Evolutionary conservation across 1,140 invertebrate species (phyloP).

Genomic region (Nomia melanderi): DNA sequence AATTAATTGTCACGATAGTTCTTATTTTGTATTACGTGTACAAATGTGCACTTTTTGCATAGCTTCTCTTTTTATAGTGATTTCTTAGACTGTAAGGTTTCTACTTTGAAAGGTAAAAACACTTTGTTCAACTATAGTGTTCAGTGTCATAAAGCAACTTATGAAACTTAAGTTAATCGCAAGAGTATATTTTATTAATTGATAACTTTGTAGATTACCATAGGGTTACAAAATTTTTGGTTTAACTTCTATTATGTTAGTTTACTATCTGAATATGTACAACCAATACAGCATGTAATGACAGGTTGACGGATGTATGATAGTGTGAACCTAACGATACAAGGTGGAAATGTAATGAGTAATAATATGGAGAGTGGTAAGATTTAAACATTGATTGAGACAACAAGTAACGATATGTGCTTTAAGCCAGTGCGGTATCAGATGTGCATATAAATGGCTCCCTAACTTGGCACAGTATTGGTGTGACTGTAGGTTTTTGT

Average conservation of each 20-base stretch:
- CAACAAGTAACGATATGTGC: conserved; percentile 57
- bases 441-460: conserved; percentile 59
- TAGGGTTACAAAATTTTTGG: conserved; percentile 60
- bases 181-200: conserved; percentile 47
- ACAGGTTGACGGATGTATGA: conserved; percentile 61
- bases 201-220: conserved; percentile 40
- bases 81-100: conserved; percentile 38
- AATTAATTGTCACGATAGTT: conserved; percentile 44
- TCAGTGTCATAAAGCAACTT: conserved; percentile 48
- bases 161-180: conserved; percentile 47
- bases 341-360: conserved; percentile 56
- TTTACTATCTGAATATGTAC: conserved; percentile 73
- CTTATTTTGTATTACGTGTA: conserved; percentile 39
- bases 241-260: conserved; percentile 70
- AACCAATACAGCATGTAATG: conserved; percentile 65
- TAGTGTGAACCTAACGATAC: conserved; percentile 58
- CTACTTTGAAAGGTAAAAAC: conserved; percentile 35
- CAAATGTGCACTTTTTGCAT: conserved; percentile 40
- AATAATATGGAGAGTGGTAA: conserved; percentile 52
- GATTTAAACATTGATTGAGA: conserved; percentile 49
- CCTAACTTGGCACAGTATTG: conserved; percentile 55
- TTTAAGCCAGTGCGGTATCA: conserved; percentile 61
- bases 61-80: conserved; percentile 37
- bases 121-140: conserved; percentile 44
- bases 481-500: conserved; percentile 64